These are phyloP conservation scores for Phrynocephalus versicolor DNA, from an alignment of 2,113 vertebrate genomes.

Conservation along the genomic window DNA sequence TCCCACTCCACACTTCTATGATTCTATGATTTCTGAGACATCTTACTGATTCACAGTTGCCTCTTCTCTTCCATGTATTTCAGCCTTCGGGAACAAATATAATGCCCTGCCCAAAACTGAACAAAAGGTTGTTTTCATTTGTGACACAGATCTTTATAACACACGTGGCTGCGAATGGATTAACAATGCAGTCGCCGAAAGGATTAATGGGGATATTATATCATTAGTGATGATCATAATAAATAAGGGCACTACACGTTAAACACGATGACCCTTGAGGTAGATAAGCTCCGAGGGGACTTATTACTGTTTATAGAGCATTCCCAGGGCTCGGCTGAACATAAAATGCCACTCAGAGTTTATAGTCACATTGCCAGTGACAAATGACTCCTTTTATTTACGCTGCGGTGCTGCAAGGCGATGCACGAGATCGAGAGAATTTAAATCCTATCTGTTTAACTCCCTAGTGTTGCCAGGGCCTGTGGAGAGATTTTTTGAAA, in stretches of 20 bases:
- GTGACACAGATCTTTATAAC: conserved; percentile 23
- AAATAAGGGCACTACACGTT: neutral
- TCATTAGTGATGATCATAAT: conserved; percentile 33
- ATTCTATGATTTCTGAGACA: no score
- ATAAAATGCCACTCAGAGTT: conserved; percentile 35
- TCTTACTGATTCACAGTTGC: neutral
- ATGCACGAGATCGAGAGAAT: neutral
- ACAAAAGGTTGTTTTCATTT: conserved; percentile 7
- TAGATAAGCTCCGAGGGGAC: conserved; percentile 9
- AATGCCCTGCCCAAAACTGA: neutral
- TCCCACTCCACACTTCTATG: no score
- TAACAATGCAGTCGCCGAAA: conserved; percentile 29
- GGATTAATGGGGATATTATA: conserved; percentile 28
- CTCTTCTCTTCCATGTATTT: neutral
- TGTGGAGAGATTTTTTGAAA: neutral
- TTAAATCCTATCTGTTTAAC: neutral
- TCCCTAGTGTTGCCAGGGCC: neutral
- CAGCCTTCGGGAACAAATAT: neutral
- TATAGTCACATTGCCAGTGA: conserved; percentile 18
- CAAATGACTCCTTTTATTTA: conserved; percentile 6
- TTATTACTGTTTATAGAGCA: conserved; percentile 47
- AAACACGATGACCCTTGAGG: conserved; percentile 20
- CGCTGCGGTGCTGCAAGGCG: neutral
- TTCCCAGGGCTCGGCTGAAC: conserved; percentile 37
- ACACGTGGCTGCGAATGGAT: conserved; percentile 35